phyloP scores from a whole-genome alignment of 2,797 vertebrate species.

The Eutrigla gurnardus region DNA sequence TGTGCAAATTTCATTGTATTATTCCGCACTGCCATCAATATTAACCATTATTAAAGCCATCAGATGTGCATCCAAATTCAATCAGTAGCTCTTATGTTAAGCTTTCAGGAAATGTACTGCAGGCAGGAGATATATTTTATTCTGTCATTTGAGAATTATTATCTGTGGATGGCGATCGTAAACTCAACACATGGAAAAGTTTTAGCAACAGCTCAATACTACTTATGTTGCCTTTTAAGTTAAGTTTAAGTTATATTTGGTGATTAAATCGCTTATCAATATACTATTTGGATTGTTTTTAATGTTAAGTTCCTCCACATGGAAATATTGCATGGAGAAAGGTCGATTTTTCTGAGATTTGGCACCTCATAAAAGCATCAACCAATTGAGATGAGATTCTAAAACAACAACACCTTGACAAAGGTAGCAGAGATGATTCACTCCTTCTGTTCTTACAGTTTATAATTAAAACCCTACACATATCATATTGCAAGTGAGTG shows the following conservation, averaged over 20 bases:
- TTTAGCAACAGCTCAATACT: background rate
- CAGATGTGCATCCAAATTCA: constrained; percentile 61
- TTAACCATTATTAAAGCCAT: constrained; percentile 68
- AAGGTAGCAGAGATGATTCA: background rate
- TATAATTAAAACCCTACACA: background rate
- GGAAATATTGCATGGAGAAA: too few species aligned
- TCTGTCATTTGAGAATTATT: constrained; percentile 50
- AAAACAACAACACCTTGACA: background rate
- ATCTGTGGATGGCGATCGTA: constrained; percentile 30
- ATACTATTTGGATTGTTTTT: too few species aligned
- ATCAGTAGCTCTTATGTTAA: constrained; percentile 64
- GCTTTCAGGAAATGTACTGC: constrained; percentile 64
- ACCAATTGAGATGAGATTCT: too few species aligned
- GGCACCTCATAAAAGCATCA: too few species aligned
- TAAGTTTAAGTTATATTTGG: background rate
- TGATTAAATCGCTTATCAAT: too few species aligned
- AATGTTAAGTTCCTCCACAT: too few species aligned
- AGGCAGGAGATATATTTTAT: constrained; percentile 53
- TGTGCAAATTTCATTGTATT: constrained; percentile 60
- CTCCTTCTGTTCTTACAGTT: background rate
- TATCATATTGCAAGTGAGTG: background rate
- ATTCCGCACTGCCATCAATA: constrained; percentile 61
- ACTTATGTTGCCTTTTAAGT: background rate
- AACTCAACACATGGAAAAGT: constrained; percentile 14
- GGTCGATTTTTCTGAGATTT: too few species aligned